A percentile compares a stretch with the other conserved stretches of the same genome.
phyloP scores from a whole-genome alignment of 1,140 invertebrate genomes.

The Penaeus chinensis region DNA sequence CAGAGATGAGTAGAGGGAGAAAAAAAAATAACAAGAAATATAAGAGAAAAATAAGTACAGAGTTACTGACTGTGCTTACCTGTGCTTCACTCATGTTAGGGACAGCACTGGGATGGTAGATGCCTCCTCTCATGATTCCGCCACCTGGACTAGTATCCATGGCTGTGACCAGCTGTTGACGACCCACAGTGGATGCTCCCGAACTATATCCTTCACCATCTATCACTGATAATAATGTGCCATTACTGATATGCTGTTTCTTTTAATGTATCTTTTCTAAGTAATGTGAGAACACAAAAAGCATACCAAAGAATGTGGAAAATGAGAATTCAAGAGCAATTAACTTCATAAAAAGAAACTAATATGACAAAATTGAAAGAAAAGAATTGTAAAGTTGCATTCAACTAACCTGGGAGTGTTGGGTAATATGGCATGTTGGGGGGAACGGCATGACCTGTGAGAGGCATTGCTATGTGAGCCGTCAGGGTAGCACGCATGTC shows the following conservation, averaged over 20 bases:
- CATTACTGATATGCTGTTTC: not conserved
- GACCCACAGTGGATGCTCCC: conserved; percentile 67
- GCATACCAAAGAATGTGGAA: not conserved
- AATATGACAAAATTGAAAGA: not conserved
- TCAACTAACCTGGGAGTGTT: conserved; percentile 73
- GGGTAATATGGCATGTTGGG: conserved; percentile 82
- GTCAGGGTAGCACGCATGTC: conserved; percentile 81
- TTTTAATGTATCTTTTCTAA: not conserved
- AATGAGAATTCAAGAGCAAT: not conserved
- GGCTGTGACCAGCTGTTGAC: conserved; percentile 41
- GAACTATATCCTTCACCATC: conserved; percentile 71
- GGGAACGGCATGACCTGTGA: conserved; percentile 79
- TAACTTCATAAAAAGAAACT: not conserved
- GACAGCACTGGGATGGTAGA: conserved; percentile 66
- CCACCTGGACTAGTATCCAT: conserved; percentile 53
- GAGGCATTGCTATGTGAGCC: conserved; percentile 78
- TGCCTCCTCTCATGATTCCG: conserved; percentile 54
- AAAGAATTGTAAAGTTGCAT: too few species aligned
- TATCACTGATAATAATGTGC: conserved; percentile 68
- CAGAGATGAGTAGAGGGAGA: not conserved
- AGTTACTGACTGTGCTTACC: conserved; percentile 60
- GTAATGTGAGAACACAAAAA: not conserved
- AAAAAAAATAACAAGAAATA: not conserved
- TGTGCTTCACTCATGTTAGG: conserved; percentile 73
- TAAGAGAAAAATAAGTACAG: not conserved